Conservation (phyloP, 2,113 vertebrate species). For the Hiodon alosoides region DNA sequence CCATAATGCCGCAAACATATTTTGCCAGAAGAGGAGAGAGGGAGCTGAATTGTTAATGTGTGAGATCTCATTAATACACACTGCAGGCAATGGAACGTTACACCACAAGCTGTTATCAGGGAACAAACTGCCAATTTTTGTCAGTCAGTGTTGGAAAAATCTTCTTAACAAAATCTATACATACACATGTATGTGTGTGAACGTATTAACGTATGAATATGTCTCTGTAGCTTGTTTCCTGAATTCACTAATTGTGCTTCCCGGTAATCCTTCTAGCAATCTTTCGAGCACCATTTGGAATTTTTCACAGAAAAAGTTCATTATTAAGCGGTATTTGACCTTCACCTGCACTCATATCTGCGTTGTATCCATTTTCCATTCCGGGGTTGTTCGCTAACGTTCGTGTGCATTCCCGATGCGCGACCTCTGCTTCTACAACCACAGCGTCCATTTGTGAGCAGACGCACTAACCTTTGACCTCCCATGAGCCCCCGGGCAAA, state of each 20-base stretch:
- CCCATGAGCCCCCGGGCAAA: not conserved
- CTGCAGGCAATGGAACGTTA: conserved; percentile 7
- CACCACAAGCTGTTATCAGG: not conserved
- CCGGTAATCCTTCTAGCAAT: too few relatives aligned
- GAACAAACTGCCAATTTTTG: not conserved
- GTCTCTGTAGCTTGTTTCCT: not conserved
- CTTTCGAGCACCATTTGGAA: too few relatives aligned
- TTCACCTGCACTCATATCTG: too few relatives aligned
- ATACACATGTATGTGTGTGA: not conserved
- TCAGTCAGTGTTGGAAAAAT: not conserved
- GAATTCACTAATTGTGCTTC: too few relatives aligned
- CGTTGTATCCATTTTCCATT: not conserved
- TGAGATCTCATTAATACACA: conserved; percentile 7
- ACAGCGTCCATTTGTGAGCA: not conserved
- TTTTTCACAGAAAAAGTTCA: too few relatives aligned
- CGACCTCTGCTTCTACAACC: not conserved
- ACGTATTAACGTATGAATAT: not conserved
- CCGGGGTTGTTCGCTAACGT: not conserved
- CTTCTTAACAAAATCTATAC: too few relatives aligned
- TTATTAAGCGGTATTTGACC: too few relatives aligned
- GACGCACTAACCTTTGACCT: not conserved
- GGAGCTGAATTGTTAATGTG: not conserved
- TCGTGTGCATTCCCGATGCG: not conserved
- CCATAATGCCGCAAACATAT: not conserved
- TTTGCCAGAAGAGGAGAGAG: not conserved